Evolutionary conservation across 2,113 vertebrate genomes (phyloP), one percentile per base, ranked within the genome.

Genomic region (Pseudonaja textilis): DNA sequence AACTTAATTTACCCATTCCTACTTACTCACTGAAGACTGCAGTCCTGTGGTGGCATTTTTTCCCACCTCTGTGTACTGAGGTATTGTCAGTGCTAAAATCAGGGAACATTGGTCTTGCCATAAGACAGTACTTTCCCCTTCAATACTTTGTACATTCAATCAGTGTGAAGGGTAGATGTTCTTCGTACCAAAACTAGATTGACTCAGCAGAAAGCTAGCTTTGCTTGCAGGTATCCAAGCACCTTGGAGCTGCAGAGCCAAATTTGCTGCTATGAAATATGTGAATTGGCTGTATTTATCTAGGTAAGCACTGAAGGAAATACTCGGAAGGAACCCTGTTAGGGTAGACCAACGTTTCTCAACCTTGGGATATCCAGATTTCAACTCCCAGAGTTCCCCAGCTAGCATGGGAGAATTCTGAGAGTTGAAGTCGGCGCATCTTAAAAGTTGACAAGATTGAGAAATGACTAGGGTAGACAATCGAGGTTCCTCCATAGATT

Each of bases 281-380:
- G 89, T 95, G 95, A 93, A 94, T 91, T 93, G 89, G 54, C 86
- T 20, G 52, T 93, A 94, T 59, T 90, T 0, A 0, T 93, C 93
- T 94, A 90, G 92, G 55, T 92, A 93, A 95, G 90, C 0, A 1
- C 89, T 96, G 94, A 92, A 95, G 92, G 92, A 95, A 91, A 94
- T 18, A 92, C 87, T 47, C 86, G 90, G 42, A 81, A 42, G 74
- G 74, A 81, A 81, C 34, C 74, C 69, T 81, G 6, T 39, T 81
- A 81, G 74, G 34, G 34, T 42, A 42, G 3, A 39, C 18, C 29
- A 16, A 34, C 5, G 12, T 34, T 34, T 69, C 64, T 69, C 64
- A 69, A 34, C 64, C 12, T 69, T 69, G 29, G 29, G 64, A 34
- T 69, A n/a, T n/a, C 29, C 2, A 12, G 12, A 34, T 29, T 34